phyloP scores from a whole-genome alignment of 2,797 vertebrate genomes.

The Bovichtus variegatus region DNA sequence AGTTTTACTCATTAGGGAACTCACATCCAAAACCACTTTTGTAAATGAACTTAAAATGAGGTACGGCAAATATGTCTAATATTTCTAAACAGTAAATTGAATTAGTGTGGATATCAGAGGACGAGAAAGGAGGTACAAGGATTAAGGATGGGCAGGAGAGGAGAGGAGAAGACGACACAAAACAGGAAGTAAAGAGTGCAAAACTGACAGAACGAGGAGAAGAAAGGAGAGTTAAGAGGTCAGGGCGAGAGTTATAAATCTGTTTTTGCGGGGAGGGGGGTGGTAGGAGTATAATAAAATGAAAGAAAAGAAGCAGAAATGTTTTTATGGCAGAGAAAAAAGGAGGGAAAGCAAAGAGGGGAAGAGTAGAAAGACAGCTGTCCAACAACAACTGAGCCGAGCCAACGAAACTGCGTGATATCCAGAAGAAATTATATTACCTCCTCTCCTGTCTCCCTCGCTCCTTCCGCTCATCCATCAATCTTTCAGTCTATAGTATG shows the following conservation, averaged over 20 bases:
- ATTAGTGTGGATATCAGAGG: constrained; percentile 5
- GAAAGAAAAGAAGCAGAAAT: constrained; percentile 68
- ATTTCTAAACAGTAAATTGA: too few species aligned
- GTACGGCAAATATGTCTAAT: background rate
- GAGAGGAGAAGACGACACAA: constrained; percentile 1
- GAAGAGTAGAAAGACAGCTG: constrained; percentile 73
- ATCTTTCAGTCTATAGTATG: constrained; percentile 31
- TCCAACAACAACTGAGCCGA: constrained; percentile 68
- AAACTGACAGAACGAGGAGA: constrained; percentile 20
- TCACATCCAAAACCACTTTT: background rate
- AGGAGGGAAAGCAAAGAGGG: constrained; percentile 52
- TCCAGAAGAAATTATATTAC: constrained; percentile 58
- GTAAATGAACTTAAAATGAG: constrained; percentile 1
- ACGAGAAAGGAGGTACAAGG: background rate
- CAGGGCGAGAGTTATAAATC: constrained; percentile 54
- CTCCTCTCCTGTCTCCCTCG: constrained; percentile 46
- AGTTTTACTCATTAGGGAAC: too few species aligned
- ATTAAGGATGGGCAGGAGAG: background rate
- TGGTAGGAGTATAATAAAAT: constrained; percentile 66
- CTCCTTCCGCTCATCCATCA: constrained; percentile 68
- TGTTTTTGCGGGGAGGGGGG: constrained; percentile 6
- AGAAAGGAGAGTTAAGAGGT: constrained; percentile 36
- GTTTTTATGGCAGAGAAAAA: constrained; percentile 49
- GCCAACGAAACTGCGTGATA: constrained; percentile 66
- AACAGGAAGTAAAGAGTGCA: background rate